phyloP scores from a whole-genome alignment of 2,888 invertebrate species.

The Parascotia fuliginaria region DNA sequence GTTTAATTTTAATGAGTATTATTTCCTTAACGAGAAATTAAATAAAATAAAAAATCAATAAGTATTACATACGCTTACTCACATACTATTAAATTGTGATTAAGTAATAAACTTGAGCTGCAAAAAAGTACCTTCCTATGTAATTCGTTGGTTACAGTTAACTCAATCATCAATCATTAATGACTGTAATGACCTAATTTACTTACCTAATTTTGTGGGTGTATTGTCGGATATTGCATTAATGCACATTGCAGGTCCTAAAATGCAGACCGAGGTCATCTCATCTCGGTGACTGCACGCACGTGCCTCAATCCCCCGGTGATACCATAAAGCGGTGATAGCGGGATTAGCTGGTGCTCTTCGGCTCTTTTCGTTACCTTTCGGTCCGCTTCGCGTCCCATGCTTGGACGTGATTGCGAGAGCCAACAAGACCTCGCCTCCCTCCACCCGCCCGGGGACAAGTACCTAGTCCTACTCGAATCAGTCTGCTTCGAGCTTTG shows the following conservation, averaged over 20 bases:
- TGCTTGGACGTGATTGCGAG: slow-evolving; percentile 67
- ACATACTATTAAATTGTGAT: no score
- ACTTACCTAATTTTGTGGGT: no score
- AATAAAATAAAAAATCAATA: no score
- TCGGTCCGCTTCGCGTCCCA: slow-evolving; percentile 68
- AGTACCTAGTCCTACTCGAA: slow-evolving; percentile 49
- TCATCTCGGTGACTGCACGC: slow-evolving; percentile 35
- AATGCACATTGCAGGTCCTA: slow-evolving; percentile 19
- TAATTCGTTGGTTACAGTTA: no score
- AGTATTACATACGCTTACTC: no score
- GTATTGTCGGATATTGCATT: no score
- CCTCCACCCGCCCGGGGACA: slow-evolving; percentile 62
- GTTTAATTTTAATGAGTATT: no score
- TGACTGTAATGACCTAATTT: not conserved
- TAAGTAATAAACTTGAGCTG: no score
- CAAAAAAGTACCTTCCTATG: no score
- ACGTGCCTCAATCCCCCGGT: slow-evolving; percentile 52
- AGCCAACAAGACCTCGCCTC: slow-evolving; percentile 60
- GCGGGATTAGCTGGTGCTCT: slow-evolving; percentile 67
- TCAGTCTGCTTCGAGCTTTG: slow-evolving; percentile 71
- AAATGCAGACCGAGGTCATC: slow-evolving; percentile 24
- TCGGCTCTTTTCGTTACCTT: slow-evolving; percentile 59
- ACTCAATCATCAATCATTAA: no score
- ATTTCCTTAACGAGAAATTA: no score
- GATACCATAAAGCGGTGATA: slow-evolving; percentile 57